Evolutionary conservation across 2,113 vertebrate genomes (phyloP).

Genomic region (Eurypyga helias): DNA sequence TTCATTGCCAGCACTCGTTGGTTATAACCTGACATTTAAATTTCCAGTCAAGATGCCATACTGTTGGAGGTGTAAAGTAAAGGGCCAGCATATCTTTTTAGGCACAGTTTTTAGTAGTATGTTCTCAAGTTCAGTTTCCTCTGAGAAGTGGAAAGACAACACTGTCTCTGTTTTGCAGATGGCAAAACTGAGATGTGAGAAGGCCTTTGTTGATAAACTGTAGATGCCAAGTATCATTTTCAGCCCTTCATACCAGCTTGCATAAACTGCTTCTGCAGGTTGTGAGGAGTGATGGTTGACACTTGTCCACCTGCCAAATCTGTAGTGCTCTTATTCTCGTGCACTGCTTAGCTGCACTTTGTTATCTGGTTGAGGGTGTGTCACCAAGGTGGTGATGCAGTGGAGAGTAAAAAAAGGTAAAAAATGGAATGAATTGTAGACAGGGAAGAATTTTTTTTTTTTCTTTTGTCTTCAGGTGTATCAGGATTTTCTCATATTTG

Average conservation of each 20-base stretch:
- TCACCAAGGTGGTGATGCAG: neutral
- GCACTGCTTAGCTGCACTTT: neutral
- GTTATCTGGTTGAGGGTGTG: neutral
- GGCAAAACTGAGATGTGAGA: neutral
- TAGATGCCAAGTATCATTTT: neutral
- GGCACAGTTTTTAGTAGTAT: neutral
- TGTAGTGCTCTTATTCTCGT: neutral
- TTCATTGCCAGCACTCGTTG: neutral
- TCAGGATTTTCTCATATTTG: neutral
- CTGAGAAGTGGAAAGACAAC: neutral
- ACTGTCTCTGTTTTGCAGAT: neutral
- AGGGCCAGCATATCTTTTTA: neutral
- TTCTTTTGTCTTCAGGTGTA: neutral
- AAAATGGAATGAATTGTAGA: neutral
- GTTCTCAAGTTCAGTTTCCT: neutral
- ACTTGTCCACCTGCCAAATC: neutral
- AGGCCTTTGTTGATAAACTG: neutral
- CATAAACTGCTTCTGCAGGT: neutral
- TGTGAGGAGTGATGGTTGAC: neutral
- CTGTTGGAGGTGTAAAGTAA: neutral
- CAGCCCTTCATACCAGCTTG: neutral
- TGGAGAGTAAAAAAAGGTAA: neutral
- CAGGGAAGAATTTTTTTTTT: neutral
- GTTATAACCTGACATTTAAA: neutral
- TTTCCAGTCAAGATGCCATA: neutral